Evolutionary conservation across 2,113 vertebrate genomes (phyloP), one percentile per base, ranked within the genome.

Genomic region (Ptilonorhynchus violaceus): DNA sequence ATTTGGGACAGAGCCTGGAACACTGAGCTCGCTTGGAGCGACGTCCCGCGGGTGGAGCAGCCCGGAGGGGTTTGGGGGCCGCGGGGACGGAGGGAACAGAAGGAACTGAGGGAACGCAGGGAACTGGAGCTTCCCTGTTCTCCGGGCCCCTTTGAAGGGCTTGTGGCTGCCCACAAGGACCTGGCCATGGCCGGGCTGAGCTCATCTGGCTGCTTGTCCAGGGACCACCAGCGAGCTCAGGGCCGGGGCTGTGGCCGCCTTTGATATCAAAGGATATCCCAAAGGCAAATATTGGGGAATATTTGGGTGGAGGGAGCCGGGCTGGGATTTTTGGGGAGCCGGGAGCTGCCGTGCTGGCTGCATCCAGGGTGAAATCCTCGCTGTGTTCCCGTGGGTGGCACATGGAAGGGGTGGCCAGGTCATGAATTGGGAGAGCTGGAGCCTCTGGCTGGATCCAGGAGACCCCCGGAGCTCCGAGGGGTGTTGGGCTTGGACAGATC

Each of bases 151-250:
- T 97, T 97, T 98, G 98, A 96, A 98, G 97, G 92, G 68, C 94
- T 72, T 95, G 97, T 92, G 98, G 86, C 56, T 88, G 56, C 95
- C 95, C 79, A 0, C 92, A 9, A 68, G 93, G 90, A 50, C 63
- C 92, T 8, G 24, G 66, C 96, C 94, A 17, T 46, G 88, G 87
- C 72, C 94, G 97, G 93, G 80, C 42, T 31, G 31, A 58, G 76
- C 69, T 96, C 83, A 92, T 67, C 85, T 52, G 91, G 64, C 93
- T 39, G 24, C 93, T 85, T 20, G 3, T 55, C 84, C 41, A 2
- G 63, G 95, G 98, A 97, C 97, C 98, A 98, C 97, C 98, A 50
- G 96, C 28, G 96, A 95, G 59, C 37, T 84, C 80, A 22, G 93
- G 94, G 92, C 19, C 11, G 2, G 47, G 94, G 94, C 87, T 86